These are phyloP conservation scores for Psittacara wagleri DNA, from an alignment of 2,113 vertebrate species.

Conservation along the genomic window DNA sequence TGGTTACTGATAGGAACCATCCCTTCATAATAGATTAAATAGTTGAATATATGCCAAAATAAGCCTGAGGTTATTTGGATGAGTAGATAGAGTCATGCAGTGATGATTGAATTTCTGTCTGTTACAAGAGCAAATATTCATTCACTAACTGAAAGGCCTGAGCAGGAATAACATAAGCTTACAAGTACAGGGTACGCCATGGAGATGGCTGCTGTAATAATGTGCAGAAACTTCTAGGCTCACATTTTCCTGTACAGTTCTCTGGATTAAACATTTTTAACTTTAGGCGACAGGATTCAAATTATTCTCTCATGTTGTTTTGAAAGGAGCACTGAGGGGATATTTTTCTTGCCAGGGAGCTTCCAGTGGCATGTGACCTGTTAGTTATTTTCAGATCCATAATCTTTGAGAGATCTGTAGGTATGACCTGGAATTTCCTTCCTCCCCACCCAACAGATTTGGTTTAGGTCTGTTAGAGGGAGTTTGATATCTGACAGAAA, in stretches of 20 bases:
- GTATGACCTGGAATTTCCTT: neutral
- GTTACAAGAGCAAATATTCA: constrained; percentile 9
- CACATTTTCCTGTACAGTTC: neutral
- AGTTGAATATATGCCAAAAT: constrained; percentile 28
- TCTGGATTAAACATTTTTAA: neutral
- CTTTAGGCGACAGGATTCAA: neutral
- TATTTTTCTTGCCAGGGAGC: neutral
- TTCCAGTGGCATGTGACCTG: neutral
- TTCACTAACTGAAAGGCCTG: constrained; percentile 13
- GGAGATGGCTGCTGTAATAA: neutral
- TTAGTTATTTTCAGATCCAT: neutral
- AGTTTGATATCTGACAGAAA: neutral
- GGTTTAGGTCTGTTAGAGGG: neutral
- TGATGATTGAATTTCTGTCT: constrained; percentile 44
- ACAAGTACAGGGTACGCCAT: neutral
- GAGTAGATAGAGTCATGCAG: neutral
- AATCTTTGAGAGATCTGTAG: neutral
- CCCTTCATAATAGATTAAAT: constrained; percentile 7
- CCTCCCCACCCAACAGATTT: neutral
- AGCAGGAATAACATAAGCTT: constrained; percentile 26
- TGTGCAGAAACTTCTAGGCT: neutral
- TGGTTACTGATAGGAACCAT: neutral
- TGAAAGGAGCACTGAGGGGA: neutral
- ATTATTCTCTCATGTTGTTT: neutral
- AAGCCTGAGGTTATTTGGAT: constrained; percentile 40